Percentiles rank a stretch among this genome's conserved stretches.
These are phyloP conservation scores for Syrista parreyssii DNA, from an alignment of 2,888 invertebrate genomes.

Conservation along the genomic window DNA sequence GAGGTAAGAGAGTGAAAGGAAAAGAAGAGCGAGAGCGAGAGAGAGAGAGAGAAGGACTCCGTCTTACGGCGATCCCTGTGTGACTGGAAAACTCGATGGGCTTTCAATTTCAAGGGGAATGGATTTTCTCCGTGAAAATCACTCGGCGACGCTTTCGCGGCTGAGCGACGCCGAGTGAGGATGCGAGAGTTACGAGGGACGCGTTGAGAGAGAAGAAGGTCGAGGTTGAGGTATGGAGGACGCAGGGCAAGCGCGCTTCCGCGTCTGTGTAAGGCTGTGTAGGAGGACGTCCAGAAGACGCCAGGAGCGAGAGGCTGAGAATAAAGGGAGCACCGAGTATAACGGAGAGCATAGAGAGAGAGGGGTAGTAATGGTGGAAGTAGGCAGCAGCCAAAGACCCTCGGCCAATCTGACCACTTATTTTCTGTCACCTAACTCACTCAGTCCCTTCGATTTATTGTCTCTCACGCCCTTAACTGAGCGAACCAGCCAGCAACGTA, in stretches of 20 bases:
- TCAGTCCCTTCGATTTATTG: slow-evolving; percentile 26
- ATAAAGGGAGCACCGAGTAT: not conserved
- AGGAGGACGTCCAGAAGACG: not conserved
- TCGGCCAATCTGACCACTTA: slow-evolving; percentile 28
- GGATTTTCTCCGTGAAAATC: slow-evolving; percentile 29
- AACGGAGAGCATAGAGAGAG: too few relatives aligned
- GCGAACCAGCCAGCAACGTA: not conserved
- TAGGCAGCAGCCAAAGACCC: not conserved
- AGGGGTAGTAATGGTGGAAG: too few relatives aligned
- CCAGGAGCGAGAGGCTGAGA: not conserved
- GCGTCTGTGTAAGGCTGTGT: too few relatives aligned
- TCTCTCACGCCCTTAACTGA: slow-evolving; percentile 14
- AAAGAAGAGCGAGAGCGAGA: not conserved
- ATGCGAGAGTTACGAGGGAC: slow-evolving; percentile 23
- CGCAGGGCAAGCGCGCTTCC: not conserved
- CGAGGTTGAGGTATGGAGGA: not conserved
- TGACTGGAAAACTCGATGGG: slow-evolving; percentile 3
- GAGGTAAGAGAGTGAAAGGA: not conserved
- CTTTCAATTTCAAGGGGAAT: slow-evolving; percentile 36
- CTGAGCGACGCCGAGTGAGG: slow-evolving; percentile 21
- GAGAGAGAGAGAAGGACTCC: too few relatives aligned
- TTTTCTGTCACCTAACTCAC: slow-evolving; percentile 28
- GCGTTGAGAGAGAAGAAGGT: not conserved
- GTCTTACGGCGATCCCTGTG: too few relatives aligned
- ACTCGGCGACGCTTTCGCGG: slow-evolving; percentile 22